These are phyloP conservation scores for Holocentrus rufus DNA, from an alignment of 2,797 vertebrate species.

Conservation along the genomic window DNA sequence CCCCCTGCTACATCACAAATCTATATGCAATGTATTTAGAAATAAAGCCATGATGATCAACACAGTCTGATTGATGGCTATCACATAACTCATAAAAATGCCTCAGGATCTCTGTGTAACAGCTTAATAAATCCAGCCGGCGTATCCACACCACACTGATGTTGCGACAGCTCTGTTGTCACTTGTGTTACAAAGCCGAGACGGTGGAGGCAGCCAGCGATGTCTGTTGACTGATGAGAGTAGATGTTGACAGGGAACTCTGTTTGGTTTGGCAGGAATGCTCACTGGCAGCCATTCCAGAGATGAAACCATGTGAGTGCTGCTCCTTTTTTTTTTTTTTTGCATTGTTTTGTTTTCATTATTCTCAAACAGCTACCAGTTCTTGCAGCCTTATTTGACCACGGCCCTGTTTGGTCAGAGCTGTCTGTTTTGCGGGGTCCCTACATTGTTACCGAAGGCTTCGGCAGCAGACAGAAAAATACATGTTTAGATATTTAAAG, in stretches of 20 bases:
- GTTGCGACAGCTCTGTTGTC: slow-evolving; percentile 48
- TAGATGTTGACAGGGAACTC: slow-evolving; percentile 71
- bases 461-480: background rate
- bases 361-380: slow-evolving; percentile 42
- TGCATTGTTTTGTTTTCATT: background rate
- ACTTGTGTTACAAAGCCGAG: slow-evolving; percentile 47
- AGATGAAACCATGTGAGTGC: slow-evolving; percentile 60
- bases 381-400: slow-evolving; percentile 24
- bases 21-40: background rate
- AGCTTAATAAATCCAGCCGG: slow-evolving; percentile 21
- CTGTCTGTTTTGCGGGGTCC: background rate
- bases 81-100: too few relatives aligned
- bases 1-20: too few relatives aligned
- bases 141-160: background rate
- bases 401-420: slow-evolving; percentile 22
- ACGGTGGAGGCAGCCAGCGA: slow-evolving; percentile 48
- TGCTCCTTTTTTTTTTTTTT: slow-evolving; percentile 21
- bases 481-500: slow-evolving; percentile 18
- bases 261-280: slow-evolving; percentile 73
- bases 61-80: too few relatives aligned
- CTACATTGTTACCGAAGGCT: background rate
- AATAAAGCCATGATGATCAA: background rate
- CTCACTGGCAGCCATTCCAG: slow-evolving; percentile 62
- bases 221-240: slow-evolving; percentile 73
- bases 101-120: background rate